Percentiles rank a stretch among this genome's conserved stretches.
Evolutionary conservation across 2,113 vertebrate species (phyloP).

Genomic region (Apteryx mantelli): DNA sequence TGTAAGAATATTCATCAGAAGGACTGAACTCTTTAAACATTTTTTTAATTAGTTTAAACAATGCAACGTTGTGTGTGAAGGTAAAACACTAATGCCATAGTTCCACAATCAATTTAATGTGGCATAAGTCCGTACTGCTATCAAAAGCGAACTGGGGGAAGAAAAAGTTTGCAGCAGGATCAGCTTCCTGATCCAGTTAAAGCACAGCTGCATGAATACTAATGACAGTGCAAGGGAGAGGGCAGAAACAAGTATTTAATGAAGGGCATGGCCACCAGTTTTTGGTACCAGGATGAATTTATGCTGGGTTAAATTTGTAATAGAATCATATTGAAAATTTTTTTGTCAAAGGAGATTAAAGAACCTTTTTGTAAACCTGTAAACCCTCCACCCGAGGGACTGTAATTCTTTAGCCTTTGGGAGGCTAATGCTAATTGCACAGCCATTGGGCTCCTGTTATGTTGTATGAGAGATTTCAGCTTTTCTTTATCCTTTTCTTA

Average conservation of each 20-base stretch:
- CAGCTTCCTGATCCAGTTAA: not conserved
- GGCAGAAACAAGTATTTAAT: not conserved
- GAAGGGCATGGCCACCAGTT: rapidly evolving
- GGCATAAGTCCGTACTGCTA: not conserved
- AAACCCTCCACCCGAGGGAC: not conserved
- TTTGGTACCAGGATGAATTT: not conserved
- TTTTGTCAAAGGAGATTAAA: not conserved
- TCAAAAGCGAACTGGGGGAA: conserved; percentile 18
- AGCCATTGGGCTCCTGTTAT: not conserved
- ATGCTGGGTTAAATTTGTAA: not conserved
- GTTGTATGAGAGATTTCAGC: not conserved
- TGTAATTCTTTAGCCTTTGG: too few species aligned
- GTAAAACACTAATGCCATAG: conserved; percentile 26
- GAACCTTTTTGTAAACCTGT: not conserved
- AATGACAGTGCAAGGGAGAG: not conserved
- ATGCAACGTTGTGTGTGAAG: conserved; percentile 3
- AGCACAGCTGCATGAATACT: conserved; percentile 35
- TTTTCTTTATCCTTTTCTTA: not conserved
- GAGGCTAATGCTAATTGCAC: not conserved
- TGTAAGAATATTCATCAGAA: not conserved
- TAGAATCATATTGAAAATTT: not conserved
- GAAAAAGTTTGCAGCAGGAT: not conserved
- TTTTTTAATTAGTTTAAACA: conserved; percentile 8
- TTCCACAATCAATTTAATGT: not conserved
- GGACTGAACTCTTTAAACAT: not conserved